Evolutionary conservation across 2,797 vertebrate species (phyloP), one percentile per base, ranked within the genome.

Genomic region (Leptoclinus maculatus): DNA sequence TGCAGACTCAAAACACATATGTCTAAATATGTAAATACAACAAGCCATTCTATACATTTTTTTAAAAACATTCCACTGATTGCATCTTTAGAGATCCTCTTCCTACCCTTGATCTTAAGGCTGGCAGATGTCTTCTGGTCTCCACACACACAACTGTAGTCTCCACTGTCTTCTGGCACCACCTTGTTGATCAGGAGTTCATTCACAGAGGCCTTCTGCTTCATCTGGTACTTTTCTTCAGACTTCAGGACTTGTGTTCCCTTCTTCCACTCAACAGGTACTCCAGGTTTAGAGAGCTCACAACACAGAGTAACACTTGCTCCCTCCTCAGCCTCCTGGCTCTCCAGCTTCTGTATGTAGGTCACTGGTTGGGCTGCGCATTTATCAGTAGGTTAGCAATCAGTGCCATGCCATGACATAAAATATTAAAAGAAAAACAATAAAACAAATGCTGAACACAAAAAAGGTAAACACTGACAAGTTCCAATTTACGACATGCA

Each of bases 91-190:
- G 0, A 59, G n/a, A 36, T 36, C 59, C 5, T 39, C n/a, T n/a
- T n/a, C 89, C 70, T 90, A 92, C 91, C 96, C 73, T 95, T 93
- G 5, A 96, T 88, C 4, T 54, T 93, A 43, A 95, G 34, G 14
- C 70, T 72, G 0, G 93, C 92, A 10, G 88, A 80, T 5, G 94
- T 95, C 84, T 94, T 90, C 79, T 93, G 89, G 14, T 95, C 93
- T 83, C 93, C 95, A 86, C 91, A 95, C 59, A 92, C 56, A 83
- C 96, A 96, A 9, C 88, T 94, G 88, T 96, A 96, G 49, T 94
- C 84, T 78, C 94, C 95, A 83, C 88, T 88, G 75, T 96, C 96
- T 68, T 93, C 93, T 74, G 90, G 85, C 79, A 78, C 1, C 66
- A 88, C 86, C 29, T 90, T 87, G 8, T 57, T 87, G 82, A 96